Evolutionary conservation across 2,113 vertebrate genomes (phyloP), one percentile per base, ranked within the genome.

Genomic region (Columbina picui): DNA sequence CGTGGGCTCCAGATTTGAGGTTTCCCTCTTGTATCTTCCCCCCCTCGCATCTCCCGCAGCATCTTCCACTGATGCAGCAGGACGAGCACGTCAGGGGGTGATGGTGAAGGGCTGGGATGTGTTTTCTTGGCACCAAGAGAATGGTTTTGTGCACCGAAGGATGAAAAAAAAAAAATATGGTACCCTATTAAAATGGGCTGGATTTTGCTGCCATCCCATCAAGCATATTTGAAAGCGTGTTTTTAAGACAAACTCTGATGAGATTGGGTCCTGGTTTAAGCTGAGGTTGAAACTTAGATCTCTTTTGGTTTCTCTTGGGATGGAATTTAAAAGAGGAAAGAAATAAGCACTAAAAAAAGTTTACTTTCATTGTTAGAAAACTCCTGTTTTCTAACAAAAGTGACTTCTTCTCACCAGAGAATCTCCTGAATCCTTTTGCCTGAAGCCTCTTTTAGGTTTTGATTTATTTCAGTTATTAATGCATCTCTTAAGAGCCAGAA

Each of bases 1-100:
- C 1, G 0, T 17, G 59, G 25, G 64, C 26, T 92, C 73, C 36
- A 17, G 14, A 21, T 13, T 36, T 3, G 1, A 22, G 9, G 29
- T 50, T 84, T 84, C 27, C 38, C 14, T 22, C 5, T 65, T 27
- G 7, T 29, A 1, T 14, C 32, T 60, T 27, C 26, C 30, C 32
- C 30, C 32, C 19, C 34, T 23, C 5, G 7, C 11, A 12, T 17
- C 41, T 49, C 47, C 25, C 17, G 19, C 27, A 23, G 29, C 16
- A 7, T 34, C 53, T 59, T 26, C 25, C 2, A 3, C 11, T 8
- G 70, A 6, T 59, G 43, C 29, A 47, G 89, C 67, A 52, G 86
- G 57, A 90, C 57, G 30, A 84, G 1, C 0, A 1, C n/a, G 13
- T 26, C 32, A 0, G 10, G 59, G 43, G 29, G 17, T 52, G 87